Evolutionary conservation across 1,140 invertebrate genomes (phyloP).

Genomic region (Drosophila ogumai): DNA sequence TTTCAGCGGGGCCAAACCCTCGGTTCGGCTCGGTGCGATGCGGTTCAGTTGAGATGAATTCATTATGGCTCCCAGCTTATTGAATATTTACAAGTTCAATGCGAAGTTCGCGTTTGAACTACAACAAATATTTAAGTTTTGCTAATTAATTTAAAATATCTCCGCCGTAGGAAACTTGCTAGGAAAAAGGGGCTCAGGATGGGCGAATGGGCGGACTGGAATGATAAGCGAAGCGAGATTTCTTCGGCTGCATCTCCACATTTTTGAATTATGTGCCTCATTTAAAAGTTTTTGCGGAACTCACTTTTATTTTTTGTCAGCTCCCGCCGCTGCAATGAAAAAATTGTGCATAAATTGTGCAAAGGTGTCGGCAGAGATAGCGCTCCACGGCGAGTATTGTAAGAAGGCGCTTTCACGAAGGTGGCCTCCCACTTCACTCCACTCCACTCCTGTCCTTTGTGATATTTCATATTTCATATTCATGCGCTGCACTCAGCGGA

Average conservation of each 20-base stretch:
- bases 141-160: constrained; percentile 79
- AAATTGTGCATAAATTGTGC: constrained; percentile 73
- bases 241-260: constrained; percentile 26
- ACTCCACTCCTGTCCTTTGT: constrained; percentile 24
- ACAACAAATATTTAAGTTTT: constrained; percentile 78
- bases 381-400: constrained; percentile 27
- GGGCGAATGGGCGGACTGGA: background rate
- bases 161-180: constrained; percentile 39
- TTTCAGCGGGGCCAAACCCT: constrained; percentile 34
- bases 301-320: constrained; percentile 48
- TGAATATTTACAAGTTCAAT: constrained; percentile 77
- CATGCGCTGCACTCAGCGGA: constrained; percentile 60
- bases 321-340: constrained; percentile 34
- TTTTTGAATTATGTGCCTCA: constrained; percentile 80
- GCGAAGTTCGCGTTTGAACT: constrained; percentile 73
- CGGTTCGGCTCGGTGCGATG: constrained; percentile 6
- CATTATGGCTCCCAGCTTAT: constrained; percentile 42
- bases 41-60: constrained; percentile 38
- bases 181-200: background rate
- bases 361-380: constrained; percentile 79
- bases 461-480: constrained; percentile 78
- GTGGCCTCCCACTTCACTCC: constrained; percentile 1
- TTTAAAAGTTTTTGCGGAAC: constrained; percentile 74
- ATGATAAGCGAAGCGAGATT: constrained; percentile 27
- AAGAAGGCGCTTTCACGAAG: constrained; percentile 23